Percentiles rank a stretch among this genome's conserved stretches.
Evolutionary conservation across 2,888 invertebrate species (phyloP).

Genomic region (Standfussiana lucernea): DNA sequence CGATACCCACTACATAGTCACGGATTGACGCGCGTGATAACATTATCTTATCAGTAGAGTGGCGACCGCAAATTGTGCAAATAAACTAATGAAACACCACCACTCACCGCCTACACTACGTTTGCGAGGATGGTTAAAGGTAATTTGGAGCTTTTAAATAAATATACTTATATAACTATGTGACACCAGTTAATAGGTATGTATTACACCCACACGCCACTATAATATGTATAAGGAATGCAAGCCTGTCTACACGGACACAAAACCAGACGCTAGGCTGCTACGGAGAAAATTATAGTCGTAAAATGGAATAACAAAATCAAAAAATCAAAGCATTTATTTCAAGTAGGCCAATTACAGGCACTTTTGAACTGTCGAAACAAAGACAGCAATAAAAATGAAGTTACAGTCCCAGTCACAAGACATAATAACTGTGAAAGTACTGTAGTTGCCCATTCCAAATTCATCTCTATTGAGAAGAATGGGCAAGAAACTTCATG

Average conservation of each 20-base stretch:
- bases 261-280: not conserved
- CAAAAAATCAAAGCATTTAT: no score
- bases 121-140: conserved; percentile 5
- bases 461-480: no score
- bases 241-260: not conserved
- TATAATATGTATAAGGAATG: not conserved
- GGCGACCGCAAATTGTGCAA: conserved; percentile 75
- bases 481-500: no score
- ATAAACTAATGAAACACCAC: conserved; percentile 73
- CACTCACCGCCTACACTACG: conserved; percentile 60
- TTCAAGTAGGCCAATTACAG: no score
- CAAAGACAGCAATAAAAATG: no score
- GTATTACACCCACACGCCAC: not conserved
- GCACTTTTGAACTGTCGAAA: no score
- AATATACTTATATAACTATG: not conserved
- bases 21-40: conserved; percentile 80
- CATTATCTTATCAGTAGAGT: conserved; percentile 82
- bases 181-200: not conserved
- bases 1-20: conserved; percentile 67
- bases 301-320: not conserved
- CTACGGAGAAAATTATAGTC: not conserved
- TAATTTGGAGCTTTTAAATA: conserved; percentile 23
- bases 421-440: no score
- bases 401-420: no score
- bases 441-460: no score